A percentile compares a stretch with the other conserved stretches of the same genome.
Conservation (phyloP, 2,113 vertebrate genomes). For the Tachycineta bicolor region DNA sequence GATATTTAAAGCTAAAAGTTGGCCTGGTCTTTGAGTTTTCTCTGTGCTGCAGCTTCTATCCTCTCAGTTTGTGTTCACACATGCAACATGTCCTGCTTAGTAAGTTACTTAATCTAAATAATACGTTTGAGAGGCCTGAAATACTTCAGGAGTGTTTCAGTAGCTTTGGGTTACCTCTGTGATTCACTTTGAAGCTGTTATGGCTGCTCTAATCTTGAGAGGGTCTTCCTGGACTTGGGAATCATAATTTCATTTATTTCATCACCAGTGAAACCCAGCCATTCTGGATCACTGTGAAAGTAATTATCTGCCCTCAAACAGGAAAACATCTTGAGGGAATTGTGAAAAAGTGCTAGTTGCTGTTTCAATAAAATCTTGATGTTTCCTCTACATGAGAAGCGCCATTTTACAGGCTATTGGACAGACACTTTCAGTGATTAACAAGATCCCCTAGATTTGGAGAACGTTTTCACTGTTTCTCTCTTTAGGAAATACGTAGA, state of each 20-base stretch:
- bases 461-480: not conserved
- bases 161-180: not conserved
- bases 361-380: not conserved
- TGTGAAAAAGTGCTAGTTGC: not conserved
- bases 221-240: not conserved
- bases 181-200: not conserved
- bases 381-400: not conserved
- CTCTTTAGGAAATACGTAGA: not conserved
- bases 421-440: not conserved
- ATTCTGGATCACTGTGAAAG: not conserved
- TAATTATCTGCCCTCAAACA: not conserved
- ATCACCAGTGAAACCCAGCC: not conserved
- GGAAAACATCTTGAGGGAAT: not conserved
- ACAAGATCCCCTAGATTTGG: not conserved
- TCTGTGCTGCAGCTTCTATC: rapidly evolving
- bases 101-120: not conserved
- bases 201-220: not conserved
- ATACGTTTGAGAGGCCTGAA: not conserved
- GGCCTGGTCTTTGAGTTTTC: not conserved
- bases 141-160: not conserved
- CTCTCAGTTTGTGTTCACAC: not conserved
- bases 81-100: not conserved
- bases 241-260: not conserved
- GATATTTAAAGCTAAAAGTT: not conserved
- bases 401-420: not conserved